Conservation (phyloP, 1,140 invertebrate species). For the Wiebesia pumilae region DNA sequence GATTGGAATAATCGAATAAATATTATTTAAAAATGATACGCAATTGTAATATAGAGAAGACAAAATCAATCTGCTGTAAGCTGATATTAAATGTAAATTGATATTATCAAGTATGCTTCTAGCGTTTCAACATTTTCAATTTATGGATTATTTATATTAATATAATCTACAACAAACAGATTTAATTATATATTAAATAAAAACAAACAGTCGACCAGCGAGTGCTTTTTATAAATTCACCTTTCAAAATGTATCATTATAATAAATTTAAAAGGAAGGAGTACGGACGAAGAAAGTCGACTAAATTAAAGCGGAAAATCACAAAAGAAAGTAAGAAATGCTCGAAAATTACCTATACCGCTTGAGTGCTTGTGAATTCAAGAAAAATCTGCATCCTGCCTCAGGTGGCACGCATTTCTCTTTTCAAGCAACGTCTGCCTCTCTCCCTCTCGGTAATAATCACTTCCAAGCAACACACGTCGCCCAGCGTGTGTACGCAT, state of each 20-base stretch:
- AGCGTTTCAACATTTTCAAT: not conserved
- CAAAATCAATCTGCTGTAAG: too few relatives aligned
- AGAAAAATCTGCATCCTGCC: not conserved
- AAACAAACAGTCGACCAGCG: not conserved
- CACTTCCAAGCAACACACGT: constrained; percentile 16
- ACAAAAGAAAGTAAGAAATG: not conserved
- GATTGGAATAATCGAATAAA: too few relatives aligned
- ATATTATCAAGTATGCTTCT: too few relatives aligned
- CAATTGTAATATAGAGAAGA: too few relatives aligned
- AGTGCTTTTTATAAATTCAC: not conserved
- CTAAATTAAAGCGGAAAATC: not conserved
- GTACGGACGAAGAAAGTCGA: not conserved
- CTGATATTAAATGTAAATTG: too few relatives aligned
- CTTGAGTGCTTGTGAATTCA: not conserved
- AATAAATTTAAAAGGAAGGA: too few relatives aligned
- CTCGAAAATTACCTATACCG: constrained; percentile 12
- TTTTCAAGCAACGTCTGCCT: not conserved
- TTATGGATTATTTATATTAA: not conserved
- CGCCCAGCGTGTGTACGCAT: not conserved
- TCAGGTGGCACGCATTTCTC: not conserved
- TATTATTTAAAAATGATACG: too few relatives aligned
- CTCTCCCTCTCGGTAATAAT: not conserved
- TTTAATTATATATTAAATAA: not conserved
- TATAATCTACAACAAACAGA: not conserved
- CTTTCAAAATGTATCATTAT: not conserved